Conservation (phyloP, 2,113 vertebrate species). For the Gallinago undulata region DNA sequence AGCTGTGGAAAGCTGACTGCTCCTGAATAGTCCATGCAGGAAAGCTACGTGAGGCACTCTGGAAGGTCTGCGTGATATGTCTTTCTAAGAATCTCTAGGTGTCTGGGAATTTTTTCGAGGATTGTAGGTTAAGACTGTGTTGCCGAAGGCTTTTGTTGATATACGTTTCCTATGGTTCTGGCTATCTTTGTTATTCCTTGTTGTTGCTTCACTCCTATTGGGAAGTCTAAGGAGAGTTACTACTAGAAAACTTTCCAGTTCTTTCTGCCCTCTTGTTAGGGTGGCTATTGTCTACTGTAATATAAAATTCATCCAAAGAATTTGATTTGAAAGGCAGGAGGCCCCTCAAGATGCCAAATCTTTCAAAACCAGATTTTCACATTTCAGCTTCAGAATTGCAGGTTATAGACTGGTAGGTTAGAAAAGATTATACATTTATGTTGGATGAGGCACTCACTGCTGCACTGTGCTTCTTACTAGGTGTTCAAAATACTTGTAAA, state of each 20-base stretch:
- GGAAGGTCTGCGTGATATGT: neutral
- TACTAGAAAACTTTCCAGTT: neutral
- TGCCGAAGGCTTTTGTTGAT: neutral
- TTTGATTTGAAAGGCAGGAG: neutral
- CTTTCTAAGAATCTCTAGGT: neutral
- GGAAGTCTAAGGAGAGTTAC: neutral
- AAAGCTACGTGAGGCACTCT: neutral
- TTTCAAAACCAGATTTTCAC: neutral
- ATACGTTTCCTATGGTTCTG: neutral
- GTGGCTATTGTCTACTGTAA: neutral
- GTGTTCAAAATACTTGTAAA: rapidly evolving
- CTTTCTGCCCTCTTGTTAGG: neutral
- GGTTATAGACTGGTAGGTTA: neutral
- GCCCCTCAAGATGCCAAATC: neutral
- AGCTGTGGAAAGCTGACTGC: neutral
- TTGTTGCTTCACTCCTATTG: neutral
- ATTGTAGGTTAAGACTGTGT: neutral
- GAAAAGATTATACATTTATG: neutral
- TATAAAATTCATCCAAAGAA: neutral
- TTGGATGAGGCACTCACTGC: neutral
- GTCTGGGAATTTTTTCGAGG: neutral
- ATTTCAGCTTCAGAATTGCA: neutral
- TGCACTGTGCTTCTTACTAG: neutral
- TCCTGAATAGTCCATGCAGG: neutral
- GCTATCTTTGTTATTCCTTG: neutral